Base-by-base conservation (phyloP, 2,888 invertebrate species). In the Chrysotoxum bicinctum region DNA sequence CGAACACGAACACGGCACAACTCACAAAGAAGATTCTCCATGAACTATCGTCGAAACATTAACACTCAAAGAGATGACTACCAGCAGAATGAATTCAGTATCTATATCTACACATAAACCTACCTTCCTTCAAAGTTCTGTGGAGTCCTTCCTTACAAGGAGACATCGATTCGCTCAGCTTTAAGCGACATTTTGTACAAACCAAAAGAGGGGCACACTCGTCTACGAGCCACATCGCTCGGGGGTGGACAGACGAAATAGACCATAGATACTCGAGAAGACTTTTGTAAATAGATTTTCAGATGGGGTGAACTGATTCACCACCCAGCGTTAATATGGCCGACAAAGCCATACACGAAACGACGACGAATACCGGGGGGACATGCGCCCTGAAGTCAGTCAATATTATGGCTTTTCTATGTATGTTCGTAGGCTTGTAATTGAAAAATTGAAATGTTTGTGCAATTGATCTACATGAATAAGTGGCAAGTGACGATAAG, bases 361-460 rank as follows among this genome's bases (percentile, higher is more conserved):
- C 37, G 43, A 37, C 37, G 43, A 26, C 56, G 76, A 81, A 81
- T 56, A 69, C 73, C 54, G 76, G 68, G 62, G 58, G 78, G 88
- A 87, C 88, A 88, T 88, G 88, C 88, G 88, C 88, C 84, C 81
- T 88, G 74, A 85, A 87, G 84, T 87, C 76, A 85, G 88, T 88
- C 88, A 88, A 88, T 88, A 88, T 88, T 88, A 87, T 84, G 87
- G 87, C 80, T 87, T 85, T 87, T 78, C 79, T 87, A 82, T 87
- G 79, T 83, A 78, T 74, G 73, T 84, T 87, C 78, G 87, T 87
- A 88, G 87, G 88, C 87, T 87, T 87, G 88, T 88, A 88, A 88
- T 88, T 88, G 88, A 88, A 88, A 88, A 88, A 88, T 88, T 88
- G 88, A 88, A 88, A 88, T 88, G 88, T 87, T 88, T 88, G 88